A percentile compares a stretch with the other conserved stretches of the same genome.
These are phyloP conservation scores for Xyrauchen texanus DNA, from an alignment of 2,113 vertebrate genomes.

Conservation along the genomic window DNA sequence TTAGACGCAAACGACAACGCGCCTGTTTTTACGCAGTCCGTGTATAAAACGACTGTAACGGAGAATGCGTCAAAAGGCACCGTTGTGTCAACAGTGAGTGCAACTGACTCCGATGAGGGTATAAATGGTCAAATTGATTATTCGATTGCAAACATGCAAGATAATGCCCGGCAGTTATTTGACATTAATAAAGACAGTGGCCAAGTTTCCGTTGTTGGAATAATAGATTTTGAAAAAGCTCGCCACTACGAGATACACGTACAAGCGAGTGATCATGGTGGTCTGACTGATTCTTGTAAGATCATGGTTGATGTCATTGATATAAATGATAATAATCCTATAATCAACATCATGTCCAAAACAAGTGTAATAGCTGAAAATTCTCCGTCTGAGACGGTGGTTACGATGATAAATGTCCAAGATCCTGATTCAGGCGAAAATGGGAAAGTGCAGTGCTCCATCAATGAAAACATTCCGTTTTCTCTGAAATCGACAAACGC, in stretches of 20 bases:
- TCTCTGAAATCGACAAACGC: constrained; percentile 58
- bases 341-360: constrained; percentile 60
- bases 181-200: constrained; percentile 25
- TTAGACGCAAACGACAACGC: constrained; percentile 65
- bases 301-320: constrained; percentile 68
- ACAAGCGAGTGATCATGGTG: constrained; percentile 66
- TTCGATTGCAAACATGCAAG: background rate
- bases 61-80: constrained; percentile 65
- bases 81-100: constrained; percentile 37
- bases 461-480: constrained; percentile 54
- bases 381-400: constrained; percentile 38
- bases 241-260: constrained; percentile 60
- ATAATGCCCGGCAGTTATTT: background rate
- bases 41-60: constrained; percentile 65
- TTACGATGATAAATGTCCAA: constrained; percentile 54
- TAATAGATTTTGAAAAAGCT: constrained; percentile 59
- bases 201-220: constrained; percentile 9
- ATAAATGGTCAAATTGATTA: constrained; percentile 35
- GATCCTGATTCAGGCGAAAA: constrained; percentile 54
- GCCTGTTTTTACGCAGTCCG: constrained; percentile 61
- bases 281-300: constrained; percentile 56
- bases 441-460: constrained; percentile 44
- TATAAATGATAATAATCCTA: constrained; percentile 70
- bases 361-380: constrained; percentile 54
- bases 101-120: constrained; percentile 45